Evolutionary conservation across 1,140 invertebrate genomes (phyloP).

Genomic region (Calephelis virginiensis): DNA sequence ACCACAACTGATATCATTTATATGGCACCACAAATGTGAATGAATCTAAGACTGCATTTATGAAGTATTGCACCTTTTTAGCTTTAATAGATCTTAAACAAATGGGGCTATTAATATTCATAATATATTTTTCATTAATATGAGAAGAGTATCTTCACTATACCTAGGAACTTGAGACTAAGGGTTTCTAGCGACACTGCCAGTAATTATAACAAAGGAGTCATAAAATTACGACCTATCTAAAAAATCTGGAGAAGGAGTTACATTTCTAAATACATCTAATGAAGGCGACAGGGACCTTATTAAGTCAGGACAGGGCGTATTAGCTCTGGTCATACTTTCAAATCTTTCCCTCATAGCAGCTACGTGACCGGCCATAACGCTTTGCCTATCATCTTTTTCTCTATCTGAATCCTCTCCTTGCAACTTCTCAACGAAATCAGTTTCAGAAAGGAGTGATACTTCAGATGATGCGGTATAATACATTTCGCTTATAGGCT

Average conservation of each 20-base stretch:
- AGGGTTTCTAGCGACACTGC: conserved; percentile 14
- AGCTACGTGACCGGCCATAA: conserved; percentile 72
- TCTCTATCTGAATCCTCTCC: conserved; percentile 39
- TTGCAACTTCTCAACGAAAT: conserved; percentile 37
- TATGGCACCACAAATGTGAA: conserved; percentile 15
- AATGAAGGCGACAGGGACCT: conserved; percentile 54
- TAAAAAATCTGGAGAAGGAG: conserved; percentile 56
- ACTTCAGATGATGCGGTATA: conserved; percentile 58
- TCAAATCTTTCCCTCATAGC: conserved; percentile 75
- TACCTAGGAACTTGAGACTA: conserved; percentile 22
- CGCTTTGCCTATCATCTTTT: conserved; percentile 44
- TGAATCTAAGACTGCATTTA: conserved; percentile 1
- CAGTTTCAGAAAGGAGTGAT: conserved; percentile 52
- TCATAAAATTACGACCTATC: conserved; percentile 32
- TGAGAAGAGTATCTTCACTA: conserved; percentile 7
- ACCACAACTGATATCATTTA: conserved; percentile 7
- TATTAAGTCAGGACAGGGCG: conserved; percentile 60
- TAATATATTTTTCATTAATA: conserved; percentile 3
- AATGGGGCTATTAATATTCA: neutral
- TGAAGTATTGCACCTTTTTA: neutral
- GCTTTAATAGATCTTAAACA: neutral
- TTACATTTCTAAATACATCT: conserved; percentile 51
- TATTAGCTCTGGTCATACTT: conserved; percentile 69
- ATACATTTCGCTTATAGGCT: conserved; percentile 59
- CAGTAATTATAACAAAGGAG: neutral